These are phyloP conservation scores for Trematomus loennbergii DNA, from an alignment of 2,113 vertebrate genomes.

Conservation along the genomic window DNA sequence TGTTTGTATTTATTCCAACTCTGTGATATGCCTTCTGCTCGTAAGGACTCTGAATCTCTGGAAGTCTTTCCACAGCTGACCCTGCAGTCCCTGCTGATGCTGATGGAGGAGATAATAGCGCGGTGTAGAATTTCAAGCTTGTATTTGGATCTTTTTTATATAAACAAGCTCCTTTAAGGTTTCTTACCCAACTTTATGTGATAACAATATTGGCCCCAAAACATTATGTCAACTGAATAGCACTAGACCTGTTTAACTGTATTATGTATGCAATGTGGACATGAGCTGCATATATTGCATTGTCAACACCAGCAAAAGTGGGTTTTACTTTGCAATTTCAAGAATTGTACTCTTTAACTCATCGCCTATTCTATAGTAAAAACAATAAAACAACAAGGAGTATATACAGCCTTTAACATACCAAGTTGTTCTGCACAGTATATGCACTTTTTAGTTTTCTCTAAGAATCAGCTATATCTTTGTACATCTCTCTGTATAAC, in stretches of 20 bases:
- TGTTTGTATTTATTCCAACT: slow-evolving; percentile 47
- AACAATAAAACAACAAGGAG: background rate
- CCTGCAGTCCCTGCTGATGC: background rate
- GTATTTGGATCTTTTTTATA: background rate
- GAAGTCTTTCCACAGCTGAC: background rate
- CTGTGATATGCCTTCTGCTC: slow-evolving; percentile 3
- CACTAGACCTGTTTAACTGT: background rate
- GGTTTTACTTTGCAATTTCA: background rate
- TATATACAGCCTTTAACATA: no score
- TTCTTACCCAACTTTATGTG: background rate
- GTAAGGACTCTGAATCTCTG: background rate
- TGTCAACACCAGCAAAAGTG: background rate
- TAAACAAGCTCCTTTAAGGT: background rate
- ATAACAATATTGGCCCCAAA: background rate
- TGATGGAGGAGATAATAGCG: background rate
- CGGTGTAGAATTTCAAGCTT: background rate
- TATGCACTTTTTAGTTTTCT: background rate
- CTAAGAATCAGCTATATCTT: background rate
- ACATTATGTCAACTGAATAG: background rate
- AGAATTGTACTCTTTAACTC: background rate
- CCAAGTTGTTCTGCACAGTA: no score
- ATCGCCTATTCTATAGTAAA: background rate
- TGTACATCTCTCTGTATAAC: background rate
- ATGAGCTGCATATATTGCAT: background rate
- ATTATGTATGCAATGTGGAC: background rate